Conservation (phyloP, 2,113 vertebrate genomes). For the Myotis lucifugus region DNA sequence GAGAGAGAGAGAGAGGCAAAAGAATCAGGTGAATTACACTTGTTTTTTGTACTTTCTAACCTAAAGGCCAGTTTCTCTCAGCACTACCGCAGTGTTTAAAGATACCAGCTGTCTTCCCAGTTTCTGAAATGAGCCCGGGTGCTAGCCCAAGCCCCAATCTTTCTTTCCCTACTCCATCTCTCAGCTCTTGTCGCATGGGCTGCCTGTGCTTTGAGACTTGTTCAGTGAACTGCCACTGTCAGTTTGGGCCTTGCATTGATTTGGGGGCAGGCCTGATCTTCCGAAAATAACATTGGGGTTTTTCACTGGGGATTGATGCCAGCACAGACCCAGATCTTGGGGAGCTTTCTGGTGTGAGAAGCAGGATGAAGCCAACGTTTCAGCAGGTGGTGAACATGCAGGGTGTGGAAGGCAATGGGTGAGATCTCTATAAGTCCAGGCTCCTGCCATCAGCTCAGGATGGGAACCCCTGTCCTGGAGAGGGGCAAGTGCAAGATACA, state of each 20-base stretch:
- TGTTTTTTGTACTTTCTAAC: not conserved
- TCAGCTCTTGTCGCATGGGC: not conserved
- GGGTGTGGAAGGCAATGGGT: not conserved
- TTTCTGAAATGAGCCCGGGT: not conserved
- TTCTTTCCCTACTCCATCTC: not conserved
- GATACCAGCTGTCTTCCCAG: not conserved
- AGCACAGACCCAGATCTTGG: not conserved
- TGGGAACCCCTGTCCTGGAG: not conserved
- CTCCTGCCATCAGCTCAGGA: not conserved
- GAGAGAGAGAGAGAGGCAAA: not conserved
- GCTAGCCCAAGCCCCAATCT: not conserved
- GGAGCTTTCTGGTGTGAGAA: not conserved
- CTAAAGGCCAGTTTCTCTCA: not conserved
- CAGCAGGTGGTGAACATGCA: not conserved
- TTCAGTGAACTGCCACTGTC: not conserved
- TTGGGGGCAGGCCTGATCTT: not conserved
- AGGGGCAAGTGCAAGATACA: not conserved
- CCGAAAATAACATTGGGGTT: not conserved
- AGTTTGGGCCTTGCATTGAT: not conserved
- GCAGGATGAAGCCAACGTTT: not conserved
- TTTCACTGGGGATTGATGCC: not conserved
- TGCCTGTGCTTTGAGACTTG: not conserved
- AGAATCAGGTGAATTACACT: not conserved
- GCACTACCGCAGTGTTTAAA: not conserved
- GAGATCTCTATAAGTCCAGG: not conserved